phyloP scores from a whole-genome alignment of 37 sponge, comb jelly and placozoan genomes.

The Amphimedon queenslandica region DNA sequence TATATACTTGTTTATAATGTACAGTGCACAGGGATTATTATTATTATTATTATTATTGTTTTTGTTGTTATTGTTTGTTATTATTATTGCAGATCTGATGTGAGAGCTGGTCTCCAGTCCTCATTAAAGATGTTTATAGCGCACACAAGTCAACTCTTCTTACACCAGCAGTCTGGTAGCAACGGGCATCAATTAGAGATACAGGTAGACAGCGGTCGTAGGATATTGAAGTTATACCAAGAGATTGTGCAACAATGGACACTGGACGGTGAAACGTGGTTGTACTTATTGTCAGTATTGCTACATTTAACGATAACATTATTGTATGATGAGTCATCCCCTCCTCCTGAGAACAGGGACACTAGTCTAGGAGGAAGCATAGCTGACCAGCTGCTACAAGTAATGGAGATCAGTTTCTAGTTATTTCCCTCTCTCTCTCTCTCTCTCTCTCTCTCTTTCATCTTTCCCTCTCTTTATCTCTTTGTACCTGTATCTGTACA shows the following conservation, averaged over 20 bases:
- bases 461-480: too few relatives aligned
- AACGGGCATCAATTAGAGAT: background rate
- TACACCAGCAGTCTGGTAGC: background rate
- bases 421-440: background rate
- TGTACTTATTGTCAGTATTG: conserved; percentile 60
- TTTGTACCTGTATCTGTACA: too few relatives aligned
- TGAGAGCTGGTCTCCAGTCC: conserved; percentile 77
- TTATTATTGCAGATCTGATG: conserved; percentile 1
- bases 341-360: conserved; percentile 28
- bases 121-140: conserved; percentile 67
- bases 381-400: conserved; percentile 56
- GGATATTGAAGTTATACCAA: conserved; percentile 62
- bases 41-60: background rate
- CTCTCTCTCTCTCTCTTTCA: background rate
- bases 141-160: conserved; percentile 68
- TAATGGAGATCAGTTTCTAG: too few relatives aligned
- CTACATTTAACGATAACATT: conserved; percentile 54
- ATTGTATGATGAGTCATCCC: conserved; percentile 13
- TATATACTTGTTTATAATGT: background rate
- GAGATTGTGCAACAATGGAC: conserved; percentile 42
- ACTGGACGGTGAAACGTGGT: conserved; percentile 55
- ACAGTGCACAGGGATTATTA: background rate
- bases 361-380: conserved; percentile 40
- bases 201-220: conserved; percentile 49
- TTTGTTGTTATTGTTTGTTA: background rate